These are phyloP conservation scores for Dromius quadrimaculatus DNA, from an alignment of 2,888 invertebrate species.

Conservation along the genomic window DNA sequence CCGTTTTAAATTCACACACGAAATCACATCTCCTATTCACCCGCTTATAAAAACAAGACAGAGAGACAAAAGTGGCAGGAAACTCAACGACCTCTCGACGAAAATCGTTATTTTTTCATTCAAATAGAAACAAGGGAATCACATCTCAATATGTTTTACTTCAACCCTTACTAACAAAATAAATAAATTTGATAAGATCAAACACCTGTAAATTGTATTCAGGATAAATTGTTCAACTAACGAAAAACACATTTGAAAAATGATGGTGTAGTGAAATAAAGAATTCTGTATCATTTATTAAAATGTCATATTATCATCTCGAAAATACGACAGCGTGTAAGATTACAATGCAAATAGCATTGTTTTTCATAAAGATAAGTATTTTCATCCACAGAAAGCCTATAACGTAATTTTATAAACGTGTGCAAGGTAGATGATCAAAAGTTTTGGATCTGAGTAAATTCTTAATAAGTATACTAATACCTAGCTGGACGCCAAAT, in stretches of 20 bases:
- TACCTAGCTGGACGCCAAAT: no score
- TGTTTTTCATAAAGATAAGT: slow-evolving; percentile 15
- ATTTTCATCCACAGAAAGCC: slow-evolving; percentile 7
- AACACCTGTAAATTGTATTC: slow-evolving; percentile 22
- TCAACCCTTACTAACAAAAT: slow-evolving; percentile 12
- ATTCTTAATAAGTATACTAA: no score
- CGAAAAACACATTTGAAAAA: slow-evolving; percentile 15
- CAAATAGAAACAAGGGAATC: slow-evolving; percentile 28
- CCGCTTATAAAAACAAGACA: slow-evolving; percentile 26
- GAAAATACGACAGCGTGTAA: slow-evolving; percentile 18
- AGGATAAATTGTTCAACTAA: slow-evolving; percentile 18
- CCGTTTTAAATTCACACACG: slow-evolving; percentile 21
- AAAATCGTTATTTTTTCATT: slow-evolving; percentile 33
- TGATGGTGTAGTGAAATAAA: slow-evolving; percentile 14
- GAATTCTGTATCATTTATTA: slow-evolving; percentile 29
- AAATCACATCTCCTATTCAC: slow-evolving; percentile 17
- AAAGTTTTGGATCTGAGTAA: no score
- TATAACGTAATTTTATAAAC: no score
- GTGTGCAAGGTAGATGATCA: no score
- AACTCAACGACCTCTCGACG: slow-evolving; percentile 3
- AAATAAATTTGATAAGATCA: slow-evolving; percentile 22
- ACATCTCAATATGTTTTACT: slow-evolving; percentile 10
- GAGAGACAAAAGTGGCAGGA: slow-evolving; percentile 30
- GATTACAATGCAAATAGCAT: slow-evolving; percentile 27
- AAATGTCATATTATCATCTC: slow-evolving; percentile 25